These are phyloP conservation scores for Microcebus jonahi DNA, from an alignment of 2,113 vertebrate genomes.

Conservation along the genomic window DNA sequence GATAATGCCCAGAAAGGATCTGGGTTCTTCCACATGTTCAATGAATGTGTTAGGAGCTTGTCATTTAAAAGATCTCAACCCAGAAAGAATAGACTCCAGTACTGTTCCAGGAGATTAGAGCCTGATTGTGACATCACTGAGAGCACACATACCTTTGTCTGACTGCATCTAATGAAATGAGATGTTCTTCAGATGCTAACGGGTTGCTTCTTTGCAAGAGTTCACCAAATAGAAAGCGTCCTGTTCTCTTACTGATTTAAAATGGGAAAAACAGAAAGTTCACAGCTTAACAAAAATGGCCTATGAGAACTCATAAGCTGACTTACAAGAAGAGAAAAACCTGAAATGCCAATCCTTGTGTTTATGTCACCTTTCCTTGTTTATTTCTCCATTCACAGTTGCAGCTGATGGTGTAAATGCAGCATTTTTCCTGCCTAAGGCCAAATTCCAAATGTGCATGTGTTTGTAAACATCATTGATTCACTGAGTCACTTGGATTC, in stretches of 20 bases:
- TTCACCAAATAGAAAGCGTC: neutral
- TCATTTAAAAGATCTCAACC: neutral
- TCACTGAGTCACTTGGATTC: neutral
- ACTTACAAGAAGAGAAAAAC: neutral
- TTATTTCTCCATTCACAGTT: neutral
- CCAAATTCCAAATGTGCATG: slow-evolving; percentile 27
- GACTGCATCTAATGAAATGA: neutral
- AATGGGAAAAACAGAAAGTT: slow-evolving; percentile 12
- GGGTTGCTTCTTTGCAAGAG: neutral
- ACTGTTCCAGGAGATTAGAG: neutral
- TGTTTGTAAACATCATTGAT: slow-evolving; percentile 61
- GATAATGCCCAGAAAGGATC: neutral
- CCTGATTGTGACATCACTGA: neutral
- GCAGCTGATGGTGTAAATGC: neutral
- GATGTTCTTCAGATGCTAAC: neutral
- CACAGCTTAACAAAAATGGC: neutral
- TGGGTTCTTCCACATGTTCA: neutral
- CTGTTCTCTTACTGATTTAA: neutral
- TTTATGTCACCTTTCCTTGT: slow-evolving; percentile 1
- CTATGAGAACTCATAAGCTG: neutral
- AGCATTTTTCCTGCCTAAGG: slow-evolving; percentile 35
- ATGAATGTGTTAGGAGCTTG: neutral
- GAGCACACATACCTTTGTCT: neutral
- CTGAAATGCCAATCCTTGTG: neutral
- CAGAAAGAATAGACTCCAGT: neutral